Base-by-base conservation (phyloP, 1,140 invertebrate species). In the Aradophagus sp. region DNA sequence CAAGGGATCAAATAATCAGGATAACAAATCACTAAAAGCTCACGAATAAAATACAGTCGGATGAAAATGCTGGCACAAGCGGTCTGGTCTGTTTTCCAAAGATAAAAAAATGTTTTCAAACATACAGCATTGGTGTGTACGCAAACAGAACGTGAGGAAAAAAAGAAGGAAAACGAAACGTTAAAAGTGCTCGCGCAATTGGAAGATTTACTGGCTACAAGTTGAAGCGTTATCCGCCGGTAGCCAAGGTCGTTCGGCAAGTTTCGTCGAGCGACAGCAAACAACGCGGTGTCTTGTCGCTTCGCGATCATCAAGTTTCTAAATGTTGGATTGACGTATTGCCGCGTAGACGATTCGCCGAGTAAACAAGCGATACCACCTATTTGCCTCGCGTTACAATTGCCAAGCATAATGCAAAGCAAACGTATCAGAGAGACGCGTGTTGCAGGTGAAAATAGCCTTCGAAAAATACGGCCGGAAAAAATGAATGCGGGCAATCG, bases 251-350 rank as follows among this genome's bases (percentile, higher is more conserved):
- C 65, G 71, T 65, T 65, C 58, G 59, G 59, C 42, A 41, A 55
- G 31, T 19, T 35, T 20, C 23, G 19, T 16, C 32, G 27, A 17
- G 35, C 36, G 58, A 72, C 29, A 53, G 66, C 32, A 31, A 31
- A 34, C 61, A 66, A 48, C 50, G 29, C 50, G 36, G 12, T 32
- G 53, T 41, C 31, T 71, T 63, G 39, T 65, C 39, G 52, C 31
- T 35, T 39, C 12, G 32, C 47, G 23, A 41, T 56, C 31, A 20
- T 53, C 15, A 71, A 59, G 39, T 80, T 80, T 32, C 62, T 65
- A 68, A 77, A 78, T 78, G 77, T 74, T 66, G 75, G 73, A 82
- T 80, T 82, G 80, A 82, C 78, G 78, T 82, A 82, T 80, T 73
- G 75, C 73, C 61, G 56, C 55, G 65, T 56, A 79, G 76, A 81